Evolutionary conservation across 2,888 invertebrate genomes (phyloP).

Genomic region (Mythimna vitellina): DNA sequence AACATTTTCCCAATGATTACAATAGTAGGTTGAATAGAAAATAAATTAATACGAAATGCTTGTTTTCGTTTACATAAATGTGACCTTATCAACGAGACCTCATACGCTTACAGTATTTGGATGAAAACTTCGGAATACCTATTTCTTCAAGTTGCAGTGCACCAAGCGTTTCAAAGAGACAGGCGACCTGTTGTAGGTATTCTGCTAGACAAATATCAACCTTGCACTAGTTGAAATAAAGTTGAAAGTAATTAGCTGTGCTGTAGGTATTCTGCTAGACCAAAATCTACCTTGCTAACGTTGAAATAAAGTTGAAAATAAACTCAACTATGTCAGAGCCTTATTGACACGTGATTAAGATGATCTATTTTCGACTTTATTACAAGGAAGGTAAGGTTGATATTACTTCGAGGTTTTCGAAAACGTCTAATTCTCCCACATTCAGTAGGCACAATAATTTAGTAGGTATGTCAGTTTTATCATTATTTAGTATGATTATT

Average conservation of each 20-base stretch:
- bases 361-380: constrained; percentile 4
- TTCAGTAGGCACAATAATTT: too few relatives aligned
- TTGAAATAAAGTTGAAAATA: constrained; percentile 5
- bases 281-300: background rate
- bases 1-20: too few relatives aligned
- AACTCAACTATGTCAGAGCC: background rate
- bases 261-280: background rate
- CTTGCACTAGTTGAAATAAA: background rate
- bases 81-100: too few relatives aligned
- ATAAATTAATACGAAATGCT: too few relatives aligned
- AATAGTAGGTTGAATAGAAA: too few relatives aligned
- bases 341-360: background rate
- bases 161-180: background rate
- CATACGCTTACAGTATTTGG: too few relatives aligned
- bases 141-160: background rate
- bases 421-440: background rate
- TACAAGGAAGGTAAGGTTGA: background rate
- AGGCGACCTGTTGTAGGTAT: background rate
- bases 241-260: background rate
- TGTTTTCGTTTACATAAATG: too few relatives aligned
- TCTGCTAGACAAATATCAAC: constrained; percentile 3
- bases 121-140: background rate
- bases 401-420: background rate
- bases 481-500: background rate
- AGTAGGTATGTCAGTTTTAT: too few relatives aligned